phyloP scores from a whole-genome alignment of 2,888 invertebrate species.

The Dromius quadrimaculatus region DNA sequence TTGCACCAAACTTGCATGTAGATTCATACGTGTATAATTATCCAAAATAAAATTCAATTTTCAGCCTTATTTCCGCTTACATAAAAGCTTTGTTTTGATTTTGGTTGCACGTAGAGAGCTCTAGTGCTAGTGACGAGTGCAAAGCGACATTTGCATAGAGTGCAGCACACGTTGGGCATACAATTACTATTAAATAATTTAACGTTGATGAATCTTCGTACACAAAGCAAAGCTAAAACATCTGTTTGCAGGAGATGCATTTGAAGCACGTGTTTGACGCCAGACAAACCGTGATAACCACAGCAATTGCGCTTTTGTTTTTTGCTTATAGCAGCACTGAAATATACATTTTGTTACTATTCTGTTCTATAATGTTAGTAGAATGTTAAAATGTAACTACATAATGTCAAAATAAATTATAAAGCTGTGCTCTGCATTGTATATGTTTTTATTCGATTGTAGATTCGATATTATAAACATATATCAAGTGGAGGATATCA shows the following conservation, averaged over 20 bases:
- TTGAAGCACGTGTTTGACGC: conserved; percentile 6
- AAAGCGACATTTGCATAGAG: conserved; percentile 41
- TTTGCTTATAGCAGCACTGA: too few relatives aligned
- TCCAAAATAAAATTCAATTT: conserved; percentile 29
- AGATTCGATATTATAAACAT: too few relatives aligned
- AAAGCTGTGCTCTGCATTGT: too few relatives aligned
- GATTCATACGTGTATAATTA: conserved; percentile 37
- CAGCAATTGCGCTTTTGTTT: too few relatives aligned
- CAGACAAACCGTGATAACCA: too few relatives aligned
- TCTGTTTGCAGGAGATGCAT: conserved; percentile 45
- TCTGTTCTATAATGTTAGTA: too few relatives aligned
- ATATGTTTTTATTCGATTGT: too few relatives aligned
- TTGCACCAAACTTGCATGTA: conserved; percentile 29
- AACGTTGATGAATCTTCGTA: conserved; percentile 49
- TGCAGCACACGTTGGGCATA: conserved; percentile 29
- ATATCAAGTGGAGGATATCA: too few relatives aligned
- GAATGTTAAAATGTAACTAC: too few relatives aligned
- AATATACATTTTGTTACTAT: too few relatives aligned
- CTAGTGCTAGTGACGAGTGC: conserved; percentile 20
- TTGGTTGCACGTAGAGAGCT: neutral
- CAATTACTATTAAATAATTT: conserved; percentile 52
- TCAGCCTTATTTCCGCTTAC: neutral
- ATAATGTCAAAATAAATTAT: too few relatives aligned
- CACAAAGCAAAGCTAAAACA: conserved; percentile 45
- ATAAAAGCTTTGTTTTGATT: neutral